Percentiles rank a stretch among this genome's conserved stretches.
Evolutionary conservation across 2,113 vertebrate genomes (phyloP).

Genomic region (Morone chrysops): DNA sequence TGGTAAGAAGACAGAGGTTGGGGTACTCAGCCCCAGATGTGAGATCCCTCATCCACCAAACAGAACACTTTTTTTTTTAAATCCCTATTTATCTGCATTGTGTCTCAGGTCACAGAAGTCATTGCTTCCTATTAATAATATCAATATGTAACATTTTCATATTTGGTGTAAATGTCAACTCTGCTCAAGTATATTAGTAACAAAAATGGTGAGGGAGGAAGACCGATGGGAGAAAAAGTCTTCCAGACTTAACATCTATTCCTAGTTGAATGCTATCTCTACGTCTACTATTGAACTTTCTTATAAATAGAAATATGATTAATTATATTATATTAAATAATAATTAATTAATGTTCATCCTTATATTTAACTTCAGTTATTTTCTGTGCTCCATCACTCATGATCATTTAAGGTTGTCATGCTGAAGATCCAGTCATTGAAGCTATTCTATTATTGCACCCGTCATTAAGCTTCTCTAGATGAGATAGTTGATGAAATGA

Average conservation of each 20-base stretch:
- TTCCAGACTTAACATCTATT: too few species aligned
- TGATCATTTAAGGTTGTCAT: slow-evolving; percentile 38
- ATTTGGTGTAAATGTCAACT: too few species aligned
- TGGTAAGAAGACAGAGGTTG: slow-evolving; percentile 20
- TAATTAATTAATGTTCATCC: not conserved
- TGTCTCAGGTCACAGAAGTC: not conserved
- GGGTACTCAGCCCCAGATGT: not conserved
- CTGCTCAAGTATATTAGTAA: not conserved
- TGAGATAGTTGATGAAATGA: slow-evolving; percentile 40
- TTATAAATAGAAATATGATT: too few species aligned
- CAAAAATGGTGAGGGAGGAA: too few species aligned
- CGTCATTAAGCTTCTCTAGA: slow-evolving; percentile 31
- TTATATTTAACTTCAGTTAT: slow-evolving; percentile 12
- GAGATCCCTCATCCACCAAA: not conserved
- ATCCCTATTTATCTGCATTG: not conserved
- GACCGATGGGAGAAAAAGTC: too few species aligned
- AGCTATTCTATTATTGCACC: slow-evolving; percentile 24
- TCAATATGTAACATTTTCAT: not conserved
- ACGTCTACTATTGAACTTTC: too few species aligned
- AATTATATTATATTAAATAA: too few species aligned
- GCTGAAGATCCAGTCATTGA: slow-evolving; percentile 31
- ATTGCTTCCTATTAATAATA: not conserved
- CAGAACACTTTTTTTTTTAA: not conserved
- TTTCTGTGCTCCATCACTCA: slow-evolving; percentile 20
- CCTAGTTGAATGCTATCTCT: too few species aligned